These are phyloP conservation scores for Menura novaehollandiae DNA, from an alignment of 2,113 vertebrate species.

Conservation along the genomic window DNA sequence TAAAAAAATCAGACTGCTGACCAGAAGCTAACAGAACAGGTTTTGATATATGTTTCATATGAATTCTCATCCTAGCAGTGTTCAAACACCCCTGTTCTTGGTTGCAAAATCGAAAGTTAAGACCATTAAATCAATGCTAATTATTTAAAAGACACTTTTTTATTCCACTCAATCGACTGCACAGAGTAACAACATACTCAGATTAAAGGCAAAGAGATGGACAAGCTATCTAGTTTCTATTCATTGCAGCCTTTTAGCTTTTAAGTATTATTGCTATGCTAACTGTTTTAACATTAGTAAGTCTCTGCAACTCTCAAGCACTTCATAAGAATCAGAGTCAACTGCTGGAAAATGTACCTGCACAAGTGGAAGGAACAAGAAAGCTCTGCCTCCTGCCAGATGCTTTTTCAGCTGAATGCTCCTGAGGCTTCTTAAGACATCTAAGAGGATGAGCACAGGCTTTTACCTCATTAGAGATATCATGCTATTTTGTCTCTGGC, in stretches of 20 bases:
- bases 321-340: neutral
- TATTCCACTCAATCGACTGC: neutral
- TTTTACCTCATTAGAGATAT: neutral
- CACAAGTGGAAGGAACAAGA: neutral
- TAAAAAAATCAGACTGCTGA: neutral
- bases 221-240: neutral
- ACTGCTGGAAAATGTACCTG: neutral
- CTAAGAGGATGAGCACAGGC: neutral
- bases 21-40: neutral
- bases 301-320: neutral
- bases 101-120: neutral
- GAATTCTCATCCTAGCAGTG: neutral
- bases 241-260: neutral
- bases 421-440: neutral
- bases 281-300: neutral
- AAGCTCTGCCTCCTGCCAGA: neutral
- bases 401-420: neutral
- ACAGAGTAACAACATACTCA: accelerated
- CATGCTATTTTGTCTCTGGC: neutral
- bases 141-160: neutral
- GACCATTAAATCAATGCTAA: neutral
- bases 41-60: neutral
- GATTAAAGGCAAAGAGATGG: neutral
- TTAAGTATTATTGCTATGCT: neutral
- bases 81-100: neutral